Evolutionary conservation across 2,113 vertebrate genomes (phyloP).

Genomic region (Pelodiscus sinensis): DNA sequence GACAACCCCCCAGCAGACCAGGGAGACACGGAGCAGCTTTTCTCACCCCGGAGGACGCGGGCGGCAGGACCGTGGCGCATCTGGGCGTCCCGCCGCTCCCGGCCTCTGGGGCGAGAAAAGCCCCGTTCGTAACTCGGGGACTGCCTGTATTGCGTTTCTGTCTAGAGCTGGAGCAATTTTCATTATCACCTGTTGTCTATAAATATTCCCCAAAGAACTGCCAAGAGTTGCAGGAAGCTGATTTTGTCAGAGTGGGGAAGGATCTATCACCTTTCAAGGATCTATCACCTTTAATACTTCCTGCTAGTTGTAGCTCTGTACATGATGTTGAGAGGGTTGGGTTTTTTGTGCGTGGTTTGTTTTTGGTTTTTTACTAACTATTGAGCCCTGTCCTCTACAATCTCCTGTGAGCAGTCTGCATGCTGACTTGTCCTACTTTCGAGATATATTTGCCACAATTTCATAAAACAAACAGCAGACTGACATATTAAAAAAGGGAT

Average conservation of each 20-base stretch:
- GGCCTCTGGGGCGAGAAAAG: no score
- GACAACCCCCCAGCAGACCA: no score
- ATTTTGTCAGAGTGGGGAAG: neutral
- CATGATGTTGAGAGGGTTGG: neutral
- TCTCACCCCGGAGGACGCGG: no score
- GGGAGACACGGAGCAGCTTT: no score
- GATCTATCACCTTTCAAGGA: neutral
- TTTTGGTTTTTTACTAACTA: no score
- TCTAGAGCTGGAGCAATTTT: rapidly evolving
- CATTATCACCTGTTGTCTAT: rapidly evolving
- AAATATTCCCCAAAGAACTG: rapidly evolving
- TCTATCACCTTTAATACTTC: no score
- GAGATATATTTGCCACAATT: neutral
- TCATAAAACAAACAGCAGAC: neutral
- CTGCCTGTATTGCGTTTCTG: no score
- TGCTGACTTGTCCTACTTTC: neutral
- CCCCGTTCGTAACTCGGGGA: no score
- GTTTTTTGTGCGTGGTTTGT: no score
- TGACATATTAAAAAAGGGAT: neutral
- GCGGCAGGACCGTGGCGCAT: no score
- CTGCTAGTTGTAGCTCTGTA: neutral
- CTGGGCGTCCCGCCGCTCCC: no score
- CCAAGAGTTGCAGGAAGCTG: rapidly evolving
- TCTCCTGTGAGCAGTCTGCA: neutral
- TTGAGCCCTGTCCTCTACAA: neutral